phyloP scores from a whole-genome alignment of 2,113 vertebrate species.

The Macaca nemestrina region DNA sequence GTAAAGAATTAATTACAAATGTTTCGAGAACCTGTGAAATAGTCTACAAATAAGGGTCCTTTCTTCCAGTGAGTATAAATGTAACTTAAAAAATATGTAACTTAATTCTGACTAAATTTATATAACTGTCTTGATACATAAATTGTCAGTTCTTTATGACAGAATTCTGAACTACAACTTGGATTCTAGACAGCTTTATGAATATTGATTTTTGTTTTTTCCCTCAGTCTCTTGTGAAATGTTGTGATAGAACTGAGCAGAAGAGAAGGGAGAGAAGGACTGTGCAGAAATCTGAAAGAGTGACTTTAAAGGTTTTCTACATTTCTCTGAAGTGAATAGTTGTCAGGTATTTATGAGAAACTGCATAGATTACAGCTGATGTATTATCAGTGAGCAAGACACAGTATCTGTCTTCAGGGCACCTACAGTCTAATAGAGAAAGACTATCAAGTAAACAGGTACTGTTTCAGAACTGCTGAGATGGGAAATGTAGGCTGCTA shows the following conservation, averaged over 20 bases:
- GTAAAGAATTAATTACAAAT: neutral
- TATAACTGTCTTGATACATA: neutral
- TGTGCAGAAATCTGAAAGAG: neutral
- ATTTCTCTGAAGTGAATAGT: neutral
- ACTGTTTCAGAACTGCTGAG: neutral
- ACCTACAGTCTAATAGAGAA: neutral
- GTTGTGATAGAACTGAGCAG: neutral
- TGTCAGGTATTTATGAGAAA: neutral
- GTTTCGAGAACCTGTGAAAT: neutral
- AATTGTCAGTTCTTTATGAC: neutral
- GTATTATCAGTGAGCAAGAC: neutral
- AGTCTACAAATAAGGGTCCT: neutral
- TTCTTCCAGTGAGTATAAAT: neutral
- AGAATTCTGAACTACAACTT: neutral
- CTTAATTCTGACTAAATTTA: neutral
- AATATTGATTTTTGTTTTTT: neutral
- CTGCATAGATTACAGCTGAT: neutral
- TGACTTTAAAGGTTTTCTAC: neutral
- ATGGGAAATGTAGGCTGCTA: neutral
- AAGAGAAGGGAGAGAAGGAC: neutral
- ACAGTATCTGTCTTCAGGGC: neutral
- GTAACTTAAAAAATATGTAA: neutral
- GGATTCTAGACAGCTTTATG: neutral
- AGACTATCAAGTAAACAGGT: neutral
- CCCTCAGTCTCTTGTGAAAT: neutral